Percentiles rank a stretch among this genome's conserved stretches.
Evolutionary conservation across 2,113 vertebrate species (phyloP).

Genomic region (Riparia riparia): DNA sequence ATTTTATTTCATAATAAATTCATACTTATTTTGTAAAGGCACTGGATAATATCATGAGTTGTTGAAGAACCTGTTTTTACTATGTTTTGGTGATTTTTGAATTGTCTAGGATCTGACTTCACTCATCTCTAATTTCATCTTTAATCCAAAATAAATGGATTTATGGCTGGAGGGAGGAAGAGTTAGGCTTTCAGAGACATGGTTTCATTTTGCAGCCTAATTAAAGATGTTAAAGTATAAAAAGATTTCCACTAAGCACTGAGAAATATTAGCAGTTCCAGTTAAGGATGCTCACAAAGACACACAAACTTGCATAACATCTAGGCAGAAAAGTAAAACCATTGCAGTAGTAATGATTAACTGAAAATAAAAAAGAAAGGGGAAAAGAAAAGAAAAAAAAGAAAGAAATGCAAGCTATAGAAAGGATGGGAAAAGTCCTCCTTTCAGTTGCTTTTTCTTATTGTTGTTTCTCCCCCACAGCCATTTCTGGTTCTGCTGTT

Average conservation of each 20-base stretch:
- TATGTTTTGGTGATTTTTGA: not conserved
- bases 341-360: not conserved
- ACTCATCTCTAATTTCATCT: not conserved
- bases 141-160: not conserved
- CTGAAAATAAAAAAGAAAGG: not conserved
- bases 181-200: not conserved
- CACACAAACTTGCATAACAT: not conserved
- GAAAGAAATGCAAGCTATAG: not conserved
- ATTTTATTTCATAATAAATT: not conserved
- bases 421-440: not conserved
- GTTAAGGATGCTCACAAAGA: not conserved
- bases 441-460: not conserved
- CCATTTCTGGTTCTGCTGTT: not conserved
- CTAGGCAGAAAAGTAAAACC: not conserved
- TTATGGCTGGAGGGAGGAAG: not conserved
- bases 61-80: not conserved
- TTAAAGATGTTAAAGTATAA: not conserved
- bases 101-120: not conserved
- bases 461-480: not conserved
- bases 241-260: not conserved
- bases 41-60: not conserved
- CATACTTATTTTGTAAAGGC: not conserved
- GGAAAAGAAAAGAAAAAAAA: accelerated
- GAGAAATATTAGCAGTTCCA: not conserved
- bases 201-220: not conserved